phyloP scores from a whole-genome alignment of 2,113 vertebrate species.

The Campylomormyrus numenius region DNA sequence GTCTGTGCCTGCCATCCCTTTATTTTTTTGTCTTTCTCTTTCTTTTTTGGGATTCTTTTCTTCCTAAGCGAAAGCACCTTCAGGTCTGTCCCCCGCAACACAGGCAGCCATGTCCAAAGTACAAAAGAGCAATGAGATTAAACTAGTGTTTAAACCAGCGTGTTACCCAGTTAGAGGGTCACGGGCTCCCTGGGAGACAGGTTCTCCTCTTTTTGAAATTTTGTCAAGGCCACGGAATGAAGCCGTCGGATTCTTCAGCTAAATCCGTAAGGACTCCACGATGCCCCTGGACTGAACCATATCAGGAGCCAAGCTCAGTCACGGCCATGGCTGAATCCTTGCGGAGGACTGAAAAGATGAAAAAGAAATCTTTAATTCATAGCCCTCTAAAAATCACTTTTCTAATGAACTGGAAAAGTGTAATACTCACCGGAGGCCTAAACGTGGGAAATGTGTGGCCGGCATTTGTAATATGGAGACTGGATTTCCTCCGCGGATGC shows the following conservation, averaged over 20 bases:
- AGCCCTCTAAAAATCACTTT: slow-evolving; percentile 45
- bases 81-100: not conserved
- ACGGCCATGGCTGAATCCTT: not conserved
- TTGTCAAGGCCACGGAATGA: not conserved
- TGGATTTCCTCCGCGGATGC: not conserved
- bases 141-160: not conserved
- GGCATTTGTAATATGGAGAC: not conserved
- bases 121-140: not conserved
- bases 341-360: not conserved
- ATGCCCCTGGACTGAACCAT: not conserved
- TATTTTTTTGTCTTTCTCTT: not conserved
- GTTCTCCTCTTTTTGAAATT: not conserved
- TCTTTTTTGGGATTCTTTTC: not conserved
- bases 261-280: not conserved
- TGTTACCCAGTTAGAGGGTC: not conserved
- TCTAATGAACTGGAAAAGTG: slow-evolving; percentile 58
- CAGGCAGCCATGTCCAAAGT: not conserved
- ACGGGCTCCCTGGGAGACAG: not conserved
- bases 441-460: slow-evolving; percentile 29
- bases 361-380: slow-evolving; percentile 45
- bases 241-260: not conserved
- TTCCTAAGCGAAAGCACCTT: not conserved
- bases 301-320: not conserved
- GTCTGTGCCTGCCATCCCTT: not conserved
- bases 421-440: slow-evolving; percentile 44